A percentile compares a stretch with the other conserved stretches of the same genome.
These are phyloP conservation scores for Macrosteles quadrilineatus DNA, from an alignment of 1,140 invertebrate genomes.

Conservation along the genomic window DNA sequence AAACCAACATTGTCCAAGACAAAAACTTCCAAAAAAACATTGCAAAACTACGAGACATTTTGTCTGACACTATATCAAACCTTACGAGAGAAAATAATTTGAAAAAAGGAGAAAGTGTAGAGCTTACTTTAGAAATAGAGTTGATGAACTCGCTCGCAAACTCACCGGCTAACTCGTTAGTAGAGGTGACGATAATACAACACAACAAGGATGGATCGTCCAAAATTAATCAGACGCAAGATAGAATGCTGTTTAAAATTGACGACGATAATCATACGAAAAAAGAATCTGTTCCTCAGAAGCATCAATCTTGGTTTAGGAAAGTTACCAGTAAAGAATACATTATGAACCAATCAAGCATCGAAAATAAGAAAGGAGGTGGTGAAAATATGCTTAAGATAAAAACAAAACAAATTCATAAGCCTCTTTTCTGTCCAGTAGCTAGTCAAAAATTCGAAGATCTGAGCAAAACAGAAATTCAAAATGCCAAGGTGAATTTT, in stretches of 20 bases:
- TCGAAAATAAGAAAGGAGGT: too few relatives aligned
- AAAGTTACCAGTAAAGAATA: not conserved
- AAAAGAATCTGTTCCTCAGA: not conserved
- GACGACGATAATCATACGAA: not conserved
- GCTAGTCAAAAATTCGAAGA: too few relatives aligned
- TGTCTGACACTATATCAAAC: slow-evolving; percentile 8
- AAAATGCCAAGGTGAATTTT: too few relatives aligned
- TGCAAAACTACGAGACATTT: not conserved
- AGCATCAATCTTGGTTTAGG: not conserved
- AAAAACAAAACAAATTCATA: too few relatives aligned
- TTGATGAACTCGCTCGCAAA: not conserved
- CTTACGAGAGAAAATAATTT: not conserved
- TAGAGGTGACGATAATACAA: slow-evolving; percentile 11
- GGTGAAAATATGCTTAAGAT: too few relatives aligned
- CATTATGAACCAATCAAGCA: too few relatives aligned
- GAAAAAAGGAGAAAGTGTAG: slow-evolving; percentile 10
- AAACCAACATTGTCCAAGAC: too few relatives aligned
- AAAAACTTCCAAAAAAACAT: not conserved
- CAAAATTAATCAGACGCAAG: not conserved
- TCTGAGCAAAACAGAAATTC: too few relatives aligned
- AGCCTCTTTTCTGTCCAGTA: too few relatives aligned
- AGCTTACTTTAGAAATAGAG: slow-evolving; percentile 16
- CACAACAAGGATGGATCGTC: not conserved
- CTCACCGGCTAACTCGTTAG: slow-evolving; percentile 7
- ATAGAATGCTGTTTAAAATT: not conserved